Percentiles rank a stretch among this genome's conserved stretches.
Conservation (phyloP, 1,140 invertebrate genomes). For the Drosophila nigrodunni region DNA sequence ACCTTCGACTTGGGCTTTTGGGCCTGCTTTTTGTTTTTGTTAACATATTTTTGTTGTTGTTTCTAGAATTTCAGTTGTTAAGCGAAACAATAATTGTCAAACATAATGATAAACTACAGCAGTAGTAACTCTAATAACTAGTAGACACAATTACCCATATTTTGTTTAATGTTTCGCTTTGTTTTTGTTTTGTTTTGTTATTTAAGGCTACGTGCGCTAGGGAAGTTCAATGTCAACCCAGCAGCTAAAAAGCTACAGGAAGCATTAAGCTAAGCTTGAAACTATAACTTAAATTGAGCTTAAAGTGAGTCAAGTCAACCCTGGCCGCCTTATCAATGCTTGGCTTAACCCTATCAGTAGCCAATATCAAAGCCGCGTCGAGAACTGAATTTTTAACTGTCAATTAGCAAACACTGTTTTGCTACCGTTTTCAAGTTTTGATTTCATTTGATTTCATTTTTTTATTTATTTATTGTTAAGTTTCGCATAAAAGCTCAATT, state of each 20-base stretch:
- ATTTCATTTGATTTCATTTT: constrained; percentile 10
- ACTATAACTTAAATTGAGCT: constrained; percentile 1
- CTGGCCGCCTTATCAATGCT: constrained; percentile 66
- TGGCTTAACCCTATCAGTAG: constrained; percentile 50
- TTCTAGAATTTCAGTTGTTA: constrained; percentile 69
- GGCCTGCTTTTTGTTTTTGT: constrained; percentile 24
- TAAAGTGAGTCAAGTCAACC: constrained; percentile 27
- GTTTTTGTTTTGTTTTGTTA: constrained; percentile 33
- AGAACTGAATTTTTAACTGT: constrained; percentile 38
- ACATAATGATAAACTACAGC: constrained; percentile 43
- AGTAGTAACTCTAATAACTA: constrained; percentile 1
- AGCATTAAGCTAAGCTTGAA: constrained; percentile 34
- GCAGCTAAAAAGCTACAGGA: constrained; percentile 51
- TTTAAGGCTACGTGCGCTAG: constrained; percentile 37
- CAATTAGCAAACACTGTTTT: constrained; percentile 24
- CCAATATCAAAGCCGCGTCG: constrained; percentile 14
- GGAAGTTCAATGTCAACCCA: constrained; percentile 63
- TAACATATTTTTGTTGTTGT: constrained; percentile 8
- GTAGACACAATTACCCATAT: constrained; percentile 77
- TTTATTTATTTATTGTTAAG: constrained; percentile 29
- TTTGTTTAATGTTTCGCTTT: constrained; percentile 41
- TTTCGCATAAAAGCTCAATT: constrained; percentile 71
- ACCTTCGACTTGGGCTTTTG: constrained; percentile 55
- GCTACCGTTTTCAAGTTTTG: constrained; percentile 29
- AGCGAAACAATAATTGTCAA: constrained; percentile 63